Percentiles rank a stretch among this genome's conserved stretches.
These are phyloP conservation scores for Beris morrisii DNA, from an alignment of 2,888 invertebrate species.

Conservation along the genomic window DNA sequence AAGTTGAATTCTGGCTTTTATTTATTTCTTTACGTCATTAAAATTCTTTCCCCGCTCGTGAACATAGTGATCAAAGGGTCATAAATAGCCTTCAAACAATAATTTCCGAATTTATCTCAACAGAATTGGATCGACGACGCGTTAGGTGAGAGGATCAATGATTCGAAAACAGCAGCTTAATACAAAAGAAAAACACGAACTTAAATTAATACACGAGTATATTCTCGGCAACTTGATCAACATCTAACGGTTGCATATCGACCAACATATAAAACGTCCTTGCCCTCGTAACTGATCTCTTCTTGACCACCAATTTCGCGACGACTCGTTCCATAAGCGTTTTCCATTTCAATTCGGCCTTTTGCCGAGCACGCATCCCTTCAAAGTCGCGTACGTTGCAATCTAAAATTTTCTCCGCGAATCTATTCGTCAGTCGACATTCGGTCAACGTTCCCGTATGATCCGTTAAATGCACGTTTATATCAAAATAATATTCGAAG, in stretches of 20 bases:
- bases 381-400: conserved; percentile 60
- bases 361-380: conserved; percentile 58
- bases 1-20: no score
- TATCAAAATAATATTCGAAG: conserved; percentile 58
- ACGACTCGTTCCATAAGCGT: conserved; percentile 67
- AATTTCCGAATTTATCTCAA: no score
- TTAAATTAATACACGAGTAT: conserved; percentile 45
- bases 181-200: neutral
- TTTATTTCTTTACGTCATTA: no score
- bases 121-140: no score
- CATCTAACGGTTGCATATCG: conserved; percentile 44
- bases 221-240: conserved; percentile 46
- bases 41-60: no score
- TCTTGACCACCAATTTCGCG: conserved; percentile 55
- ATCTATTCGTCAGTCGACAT: conserved; percentile 61
- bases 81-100: no score
- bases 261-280: conserved; percentile 46
- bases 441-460: conserved; percentile 68
- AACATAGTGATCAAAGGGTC: no score
- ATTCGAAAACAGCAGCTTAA: no score
- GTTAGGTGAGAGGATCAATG: no score
- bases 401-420: conserved; percentile 64
- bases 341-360: conserved; percentile 65
- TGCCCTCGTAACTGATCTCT: conserved; percentile 44
- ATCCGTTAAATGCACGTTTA: conserved; percentile 67